Evolutionary conservation across 1,140 invertebrate genomes (phyloP).

Genomic region (Phymorhynchus buccinoides): DNA sequence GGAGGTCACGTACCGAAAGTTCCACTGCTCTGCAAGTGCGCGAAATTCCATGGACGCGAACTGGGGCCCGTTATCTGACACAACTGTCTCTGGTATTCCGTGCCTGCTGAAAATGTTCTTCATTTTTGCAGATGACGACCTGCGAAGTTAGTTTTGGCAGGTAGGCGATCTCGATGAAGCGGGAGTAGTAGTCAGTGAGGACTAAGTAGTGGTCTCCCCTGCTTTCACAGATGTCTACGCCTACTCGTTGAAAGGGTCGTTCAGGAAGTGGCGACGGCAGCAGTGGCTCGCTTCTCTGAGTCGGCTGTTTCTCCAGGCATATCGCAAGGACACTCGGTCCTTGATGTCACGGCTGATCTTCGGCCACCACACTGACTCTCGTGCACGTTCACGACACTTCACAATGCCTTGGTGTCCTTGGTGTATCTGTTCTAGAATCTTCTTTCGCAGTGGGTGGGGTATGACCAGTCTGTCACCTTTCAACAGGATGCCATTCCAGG

Average conservation of each 20-base stretch:
- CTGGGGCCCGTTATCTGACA: constrained; percentile 73
- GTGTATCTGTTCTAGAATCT: too few species aligned
- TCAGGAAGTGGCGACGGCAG: constrained; percentile 24
- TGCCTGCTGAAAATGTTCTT: constrained; percentile 66
- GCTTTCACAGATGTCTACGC: constrained; percentile 44
- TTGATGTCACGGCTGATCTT: too few species aligned
- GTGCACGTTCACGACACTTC: too few species aligned
- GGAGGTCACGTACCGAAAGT: too few species aligned
- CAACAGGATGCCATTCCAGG: too few species aligned
- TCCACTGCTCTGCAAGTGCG: neutral
- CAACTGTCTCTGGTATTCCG: constrained; percentile 70
- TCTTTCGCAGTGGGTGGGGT: too few species aligned
- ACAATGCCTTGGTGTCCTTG: too few species aligned
- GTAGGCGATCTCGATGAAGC: neutral
- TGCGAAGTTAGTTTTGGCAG: constrained; percentile 22
- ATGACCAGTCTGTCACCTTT: too few species aligned
- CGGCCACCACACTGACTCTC: too few species aligned
- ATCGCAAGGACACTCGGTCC: too few species aligned
- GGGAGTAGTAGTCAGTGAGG: constrained; percentile 14
- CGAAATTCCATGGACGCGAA: constrained; percentile 52
- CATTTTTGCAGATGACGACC: constrained; percentile 35
- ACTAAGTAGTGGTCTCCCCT: constrained; percentile 40
- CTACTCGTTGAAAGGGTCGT: constrained; percentile 44
- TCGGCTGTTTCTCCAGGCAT: neutral
- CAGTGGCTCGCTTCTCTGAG: constrained; percentile 26